These are phyloP conservation scores for Trichechus manatus DNA, from an alignment of 2,113 vertebrate genomes.

Conservation along the genomic window DNA sequence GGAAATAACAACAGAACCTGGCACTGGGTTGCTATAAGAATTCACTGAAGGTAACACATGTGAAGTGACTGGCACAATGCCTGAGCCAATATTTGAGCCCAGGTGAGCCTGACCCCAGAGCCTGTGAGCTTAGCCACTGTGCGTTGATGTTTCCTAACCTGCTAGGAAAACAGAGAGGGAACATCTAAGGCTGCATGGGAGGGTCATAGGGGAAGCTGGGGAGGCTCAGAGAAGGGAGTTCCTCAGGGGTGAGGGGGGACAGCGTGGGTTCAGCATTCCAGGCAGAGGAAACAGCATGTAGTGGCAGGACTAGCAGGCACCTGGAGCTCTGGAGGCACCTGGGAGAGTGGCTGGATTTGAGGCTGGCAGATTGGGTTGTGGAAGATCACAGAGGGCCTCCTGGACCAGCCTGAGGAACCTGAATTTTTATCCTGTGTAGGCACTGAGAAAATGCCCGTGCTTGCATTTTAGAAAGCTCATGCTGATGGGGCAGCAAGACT, in stretches of 20 bases:
- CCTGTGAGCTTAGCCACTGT: rapidly evolving
- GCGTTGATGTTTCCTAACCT: rapidly evolving
- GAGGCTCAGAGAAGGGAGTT: background rate
- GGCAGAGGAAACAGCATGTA: background rate
- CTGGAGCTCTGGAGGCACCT: too few relatives aligned
- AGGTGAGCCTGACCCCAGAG: background rate
- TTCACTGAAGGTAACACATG: background rate
- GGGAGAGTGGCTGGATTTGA: background rate
- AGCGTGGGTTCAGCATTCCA: background rate
- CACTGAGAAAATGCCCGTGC: background rate
- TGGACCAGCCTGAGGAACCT: background rate
- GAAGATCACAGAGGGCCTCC: background rate
- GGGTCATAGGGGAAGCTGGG: background rate
- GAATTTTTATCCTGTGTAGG: background rate
- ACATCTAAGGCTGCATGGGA: rapidly evolving
- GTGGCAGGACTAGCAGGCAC: background rate
- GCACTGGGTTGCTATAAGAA: rapidly evolving
- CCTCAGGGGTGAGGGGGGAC: background rate
- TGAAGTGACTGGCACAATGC: background rate
- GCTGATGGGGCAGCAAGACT: background rate
- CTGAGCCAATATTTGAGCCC: background rate
- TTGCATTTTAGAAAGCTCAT: background rate
- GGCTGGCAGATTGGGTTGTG: background rate
- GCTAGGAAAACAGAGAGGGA: background rate
- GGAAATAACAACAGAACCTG: background rate